A percentile compares a stretch with the other conserved stretches of the same genome.
Conservation (phyloP, 2,113 vertebrate species). For the Delphinapterus leucas region DNA sequence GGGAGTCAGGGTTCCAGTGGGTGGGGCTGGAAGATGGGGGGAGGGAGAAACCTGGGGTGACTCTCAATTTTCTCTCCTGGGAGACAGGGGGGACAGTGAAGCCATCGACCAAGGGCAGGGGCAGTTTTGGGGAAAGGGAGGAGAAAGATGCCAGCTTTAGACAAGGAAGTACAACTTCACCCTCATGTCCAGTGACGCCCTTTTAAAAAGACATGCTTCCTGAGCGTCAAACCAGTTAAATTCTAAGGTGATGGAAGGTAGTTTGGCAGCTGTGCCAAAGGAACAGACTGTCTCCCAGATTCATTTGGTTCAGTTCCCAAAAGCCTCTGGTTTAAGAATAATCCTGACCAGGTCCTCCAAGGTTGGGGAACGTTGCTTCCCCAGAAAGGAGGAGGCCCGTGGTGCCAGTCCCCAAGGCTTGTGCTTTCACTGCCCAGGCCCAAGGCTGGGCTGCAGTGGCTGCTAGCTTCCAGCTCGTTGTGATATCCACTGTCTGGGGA, state of each 20-base stretch:
- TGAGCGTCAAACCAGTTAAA: background rate
- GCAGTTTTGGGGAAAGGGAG: background rate
- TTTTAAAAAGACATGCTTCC: background rate
- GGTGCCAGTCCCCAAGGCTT: background rate
- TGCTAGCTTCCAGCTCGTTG: background rate
- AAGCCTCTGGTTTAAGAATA: background rate
- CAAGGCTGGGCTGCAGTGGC: rapidly evolving
- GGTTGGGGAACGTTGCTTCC: background rate
- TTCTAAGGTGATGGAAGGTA: background rate
- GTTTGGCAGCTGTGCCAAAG: background rate
- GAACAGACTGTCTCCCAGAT: background rate
- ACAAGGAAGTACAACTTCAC: background rate
- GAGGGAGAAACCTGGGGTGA: background rate
- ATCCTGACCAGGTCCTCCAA: background rate
- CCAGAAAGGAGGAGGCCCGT: background rate
- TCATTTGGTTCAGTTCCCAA: background rate
- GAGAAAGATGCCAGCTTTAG: background rate
- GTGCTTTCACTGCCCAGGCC: background rate
- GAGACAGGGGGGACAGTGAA: background rate
- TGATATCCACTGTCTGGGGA: rapidly evolving
- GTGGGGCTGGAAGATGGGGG: too few relatives aligned
- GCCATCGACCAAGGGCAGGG: background rate
- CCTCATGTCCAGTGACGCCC: background rate
- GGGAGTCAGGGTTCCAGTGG: background rate
- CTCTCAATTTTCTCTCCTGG: background rate